These are phyloP conservation scores for Pseudococcus viburni DNA, from an alignment of 2,888 invertebrate genomes.

Conservation along the genomic window DNA sequence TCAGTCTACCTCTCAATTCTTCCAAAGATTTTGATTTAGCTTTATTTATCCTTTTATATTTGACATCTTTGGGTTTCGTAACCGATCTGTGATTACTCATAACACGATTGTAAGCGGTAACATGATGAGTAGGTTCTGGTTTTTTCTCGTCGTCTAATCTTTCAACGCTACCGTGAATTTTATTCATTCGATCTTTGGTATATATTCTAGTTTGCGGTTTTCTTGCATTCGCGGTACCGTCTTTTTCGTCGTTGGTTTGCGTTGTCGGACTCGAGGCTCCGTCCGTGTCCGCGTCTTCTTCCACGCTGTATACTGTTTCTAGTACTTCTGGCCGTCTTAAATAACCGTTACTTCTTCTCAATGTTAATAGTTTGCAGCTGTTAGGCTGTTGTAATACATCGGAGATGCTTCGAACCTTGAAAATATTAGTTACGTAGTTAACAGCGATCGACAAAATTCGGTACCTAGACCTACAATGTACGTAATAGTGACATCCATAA, in stretches of 20 bases:
- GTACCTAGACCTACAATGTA: background rate
- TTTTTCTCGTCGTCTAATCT: slow-evolving; percentile 54
- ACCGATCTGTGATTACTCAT: slow-evolving; percentile 89
- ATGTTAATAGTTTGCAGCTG: slow-evolving; percentile 75
- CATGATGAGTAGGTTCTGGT: slow-evolving; percentile 70
- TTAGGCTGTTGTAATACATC: slow-evolving; percentile 81
- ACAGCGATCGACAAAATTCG: background rate
- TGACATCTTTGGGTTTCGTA: slow-evolving; percentile 91
- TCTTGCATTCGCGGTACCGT: slow-evolving; percentile 50
- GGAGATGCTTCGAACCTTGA: slow-evolving; percentile 79
- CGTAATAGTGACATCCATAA: background rate
- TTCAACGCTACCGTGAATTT: slow-evolving; percentile 72
- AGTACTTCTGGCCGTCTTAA: slow-evolving; percentile 74
- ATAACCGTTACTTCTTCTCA: slow-evolving; percentile 78
- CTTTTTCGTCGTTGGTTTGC: slow-evolving; percentile 69
- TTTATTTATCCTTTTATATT: slow-evolving; percentile 91
- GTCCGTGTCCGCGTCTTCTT: slow-evolving; percentile 85
- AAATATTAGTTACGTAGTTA: slow-evolving; percentile 36
- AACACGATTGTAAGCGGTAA: slow-evolving; percentile 86
- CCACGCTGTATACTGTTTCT: slow-evolving; percentile 89
- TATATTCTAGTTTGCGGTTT: slow-evolving; percentile 62
- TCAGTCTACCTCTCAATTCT: slow-evolving; percentile 84
- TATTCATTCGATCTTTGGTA: slow-evolving; percentile 71
- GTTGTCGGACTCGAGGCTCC: slow-evolving; percentile 68
- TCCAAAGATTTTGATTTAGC: slow-evolving; percentile 91